These are phyloP conservation scores for Aromia moschata DNA, from an alignment of 2,888 invertebrate genomes.

Conservation along the genomic window DNA sequence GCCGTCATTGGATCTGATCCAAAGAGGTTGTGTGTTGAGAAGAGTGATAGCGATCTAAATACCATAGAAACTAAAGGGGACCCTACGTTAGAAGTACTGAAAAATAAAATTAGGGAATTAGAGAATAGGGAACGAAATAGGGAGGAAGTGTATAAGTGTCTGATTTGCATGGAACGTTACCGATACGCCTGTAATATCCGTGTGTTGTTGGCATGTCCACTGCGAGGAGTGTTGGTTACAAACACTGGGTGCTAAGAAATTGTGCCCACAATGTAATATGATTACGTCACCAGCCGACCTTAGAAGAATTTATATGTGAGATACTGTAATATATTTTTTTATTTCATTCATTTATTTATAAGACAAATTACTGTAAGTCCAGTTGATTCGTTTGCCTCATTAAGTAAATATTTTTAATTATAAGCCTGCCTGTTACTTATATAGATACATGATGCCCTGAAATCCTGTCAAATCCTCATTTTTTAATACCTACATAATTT, in stretches of 20 bases:
- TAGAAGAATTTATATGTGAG: slow-evolving; percentile 86
- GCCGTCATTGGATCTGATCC: slow-evolving; percentile 61
- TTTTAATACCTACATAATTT: too few relatives aligned
- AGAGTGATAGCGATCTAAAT: slow-evolving; percentile 28
- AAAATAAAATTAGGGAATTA: slow-evolving; percentile 78
- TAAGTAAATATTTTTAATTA: slow-evolving; percentile 31
- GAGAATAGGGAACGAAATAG: slow-evolving; percentile 70
- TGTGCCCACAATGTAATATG: slow-evolving; percentile 95
- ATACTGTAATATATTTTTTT: slow-evolving; percentile 13
- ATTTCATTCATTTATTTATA: slow-evolving; percentile 27
- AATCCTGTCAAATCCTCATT: too few relatives aligned
- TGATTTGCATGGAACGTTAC: slow-evolving; percentile 89
- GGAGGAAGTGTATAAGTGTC: slow-evolving; percentile 79
- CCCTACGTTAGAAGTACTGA: slow-evolving; percentile 76
- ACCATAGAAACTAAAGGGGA: slow-evolving; percentile 50
- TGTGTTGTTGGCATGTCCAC: slow-evolving; percentile 97
- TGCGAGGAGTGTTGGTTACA: slow-evolving; percentile 86
- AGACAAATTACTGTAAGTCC: slow-evolving; percentile 6
- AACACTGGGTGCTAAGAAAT: slow-evolving; percentile 82
- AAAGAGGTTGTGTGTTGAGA: slow-evolving; percentile 38
- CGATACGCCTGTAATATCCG: slow-evolving; percentile 88
- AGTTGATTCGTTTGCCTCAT: slow-evolving; percentile 6
- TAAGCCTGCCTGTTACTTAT: too few relatives aligned
- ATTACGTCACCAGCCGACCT: slow-evolving; percentile 89
- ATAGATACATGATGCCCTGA: too few relatives aligned